phyloP scores from a whole-genome alignment of 2,888 invertebrate genomes.

The Aleiodes leptofemur region DNA sequence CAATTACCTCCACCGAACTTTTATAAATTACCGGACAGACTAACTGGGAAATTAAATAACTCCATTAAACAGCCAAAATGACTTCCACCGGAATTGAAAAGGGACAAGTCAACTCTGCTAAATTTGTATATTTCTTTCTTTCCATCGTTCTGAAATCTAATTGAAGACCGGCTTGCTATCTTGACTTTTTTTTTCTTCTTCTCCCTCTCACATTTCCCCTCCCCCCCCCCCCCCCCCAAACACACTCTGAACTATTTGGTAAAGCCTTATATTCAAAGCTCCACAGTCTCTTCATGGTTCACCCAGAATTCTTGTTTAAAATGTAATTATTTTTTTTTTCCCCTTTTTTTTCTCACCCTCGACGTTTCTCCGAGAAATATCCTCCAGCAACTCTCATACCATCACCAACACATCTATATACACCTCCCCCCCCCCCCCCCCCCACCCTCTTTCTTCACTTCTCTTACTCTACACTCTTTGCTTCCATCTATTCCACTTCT shows the following conservation, averaged over 20 bases:
- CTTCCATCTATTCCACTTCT: background rate
- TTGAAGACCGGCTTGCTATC: slow-evolving; percentile 57
- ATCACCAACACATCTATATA: background rate
- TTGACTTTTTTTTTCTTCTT: slow-evolving; percentile 17
- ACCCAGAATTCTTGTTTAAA: slow-evolving; percentile 4
- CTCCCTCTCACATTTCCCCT: background rate
- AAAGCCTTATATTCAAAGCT: slow-evolving; percentile 3
- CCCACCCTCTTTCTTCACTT: background rate
- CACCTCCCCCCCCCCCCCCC: too few relatives aligned
- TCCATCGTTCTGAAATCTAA: slow-evolving; percentile 65
- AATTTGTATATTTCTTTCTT: slow-evolving; percentile 46
- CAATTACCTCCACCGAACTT: slow-evolving; percentile 37
- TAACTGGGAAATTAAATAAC: slow-evolving; percentile 64
- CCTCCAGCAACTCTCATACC: background rate
- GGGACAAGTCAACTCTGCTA: slow-evolving; percentile 44
- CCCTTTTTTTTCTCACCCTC: background rate
- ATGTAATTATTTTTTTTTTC: slow-evolving; percentile 17
- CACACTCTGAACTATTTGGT: background rate
- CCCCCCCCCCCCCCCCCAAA: slow-evolving; percentile 35
- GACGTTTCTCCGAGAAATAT: background rate
- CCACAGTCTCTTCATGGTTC: background rate
- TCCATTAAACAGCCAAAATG: slow-evolving; percentile 66
- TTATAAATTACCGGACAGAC: slow-evolving; percentile 54
- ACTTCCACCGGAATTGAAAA: slow-evolving; percentile 60
- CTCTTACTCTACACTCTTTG: background rate